These are phyloP conservation scores for Amazona ochrocephala DNA, from an alignment of 2,797 vertebrate species.

Conservation along the genomic window DNA sequence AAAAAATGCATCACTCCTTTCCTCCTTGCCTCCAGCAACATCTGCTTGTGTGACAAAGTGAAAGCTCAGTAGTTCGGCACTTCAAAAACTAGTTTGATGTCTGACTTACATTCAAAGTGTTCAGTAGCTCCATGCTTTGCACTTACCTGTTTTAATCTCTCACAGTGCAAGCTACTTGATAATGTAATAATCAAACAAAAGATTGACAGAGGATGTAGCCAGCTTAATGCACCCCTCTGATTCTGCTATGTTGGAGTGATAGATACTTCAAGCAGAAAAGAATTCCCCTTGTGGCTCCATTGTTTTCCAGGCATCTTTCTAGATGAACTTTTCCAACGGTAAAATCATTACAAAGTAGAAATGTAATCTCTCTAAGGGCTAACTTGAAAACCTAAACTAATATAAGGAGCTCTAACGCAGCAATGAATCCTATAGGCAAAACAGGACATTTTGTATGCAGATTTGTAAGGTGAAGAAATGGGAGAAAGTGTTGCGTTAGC, in stretches of 20 bases:
- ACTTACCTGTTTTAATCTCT: slow-evolving; percentile 64
- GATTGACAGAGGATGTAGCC: slow-evolving; percentile 39
- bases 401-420: not conserved
- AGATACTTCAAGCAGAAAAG: slow-evolving; percentile 18
- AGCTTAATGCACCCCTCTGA: slow-evolving; percentile 6
- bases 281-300: not conserved
- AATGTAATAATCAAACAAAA: slow-evolving; percentile 63
- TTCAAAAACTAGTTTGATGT: slow-evolving; percentile 66
- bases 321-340: slow-evolving; percentile 33
- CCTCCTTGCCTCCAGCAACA: not conserved
- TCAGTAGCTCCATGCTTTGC: not conserved
- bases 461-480: not conserved
- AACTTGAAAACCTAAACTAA: not conserved
- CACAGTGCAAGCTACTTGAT: slow-evolving; percentile 36
- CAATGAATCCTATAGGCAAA: not conserved
- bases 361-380: not conserved
- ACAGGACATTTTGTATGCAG: not conserved
- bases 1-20: not conserved
- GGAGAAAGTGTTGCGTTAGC: not conserved
- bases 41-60: slow-evolving; percentile 45
- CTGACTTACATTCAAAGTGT: slow-evolving; percentile 35
- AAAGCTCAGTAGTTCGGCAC: slow-evolving; percentile 38
- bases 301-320: slow-evolving; percentile 21
- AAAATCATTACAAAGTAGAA: slow-evolving; percentile 41
- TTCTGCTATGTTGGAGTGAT: not conserved